These are phyloP conservation scores for Habrosyne pyritoides DNA, from an alignment of 2,888 invertebrate genomes.

Conservation along the genomic window DNA sequence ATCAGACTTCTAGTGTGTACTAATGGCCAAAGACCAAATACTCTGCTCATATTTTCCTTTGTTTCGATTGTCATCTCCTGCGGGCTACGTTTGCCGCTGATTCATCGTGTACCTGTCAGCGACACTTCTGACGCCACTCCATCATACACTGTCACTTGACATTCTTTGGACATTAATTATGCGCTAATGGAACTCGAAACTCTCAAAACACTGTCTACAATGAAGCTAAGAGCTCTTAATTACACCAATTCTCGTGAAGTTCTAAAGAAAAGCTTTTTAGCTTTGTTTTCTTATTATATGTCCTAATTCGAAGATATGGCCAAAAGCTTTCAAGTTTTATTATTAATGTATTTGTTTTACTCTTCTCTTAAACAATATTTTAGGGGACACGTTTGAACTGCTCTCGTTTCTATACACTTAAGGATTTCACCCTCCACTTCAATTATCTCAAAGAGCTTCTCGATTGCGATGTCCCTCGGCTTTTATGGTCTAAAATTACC, in stretches of 20 bases:
- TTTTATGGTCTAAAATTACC: conserved; percentile 66
- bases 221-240: conserved; percentile 52
- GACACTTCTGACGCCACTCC: conserved; percentile 66
- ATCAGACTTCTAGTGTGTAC: conserved; percentile 14
- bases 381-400: conserved; percentile 47
- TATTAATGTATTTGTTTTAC: conserved; percentile 37
- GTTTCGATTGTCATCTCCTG: conserved; percentile 38
- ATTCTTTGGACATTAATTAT: conserved; percentile 69
- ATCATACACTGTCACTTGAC: conserved; percentile 68
- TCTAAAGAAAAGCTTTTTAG: conserved; percentile 32
- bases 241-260: conserved; percentile 43
- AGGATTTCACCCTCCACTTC: conserved; percentile 42
- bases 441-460: conserved; percentile 53
- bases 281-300: conserved; percentile 37
- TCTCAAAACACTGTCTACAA: conserved; percentile 54
- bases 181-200: conserved; percentile 70
- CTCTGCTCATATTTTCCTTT: conserved; percentile 32
- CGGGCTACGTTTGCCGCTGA: conserved; percentile 59
- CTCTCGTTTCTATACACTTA: conserved; percentile 29
- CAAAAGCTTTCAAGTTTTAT: conserved; percentile 51
- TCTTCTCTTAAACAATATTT: conserved; percentile 24
- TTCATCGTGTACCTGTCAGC: conserved; percentile 74
- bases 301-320: conserved; percentile 35
- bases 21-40: conserved; percentile 16
- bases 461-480: conserved; percentile 50